Base-by-base conservation (phyloP, 2,888 invertebrate genomes). In the Synanthedon tipuliformis region DNA sequence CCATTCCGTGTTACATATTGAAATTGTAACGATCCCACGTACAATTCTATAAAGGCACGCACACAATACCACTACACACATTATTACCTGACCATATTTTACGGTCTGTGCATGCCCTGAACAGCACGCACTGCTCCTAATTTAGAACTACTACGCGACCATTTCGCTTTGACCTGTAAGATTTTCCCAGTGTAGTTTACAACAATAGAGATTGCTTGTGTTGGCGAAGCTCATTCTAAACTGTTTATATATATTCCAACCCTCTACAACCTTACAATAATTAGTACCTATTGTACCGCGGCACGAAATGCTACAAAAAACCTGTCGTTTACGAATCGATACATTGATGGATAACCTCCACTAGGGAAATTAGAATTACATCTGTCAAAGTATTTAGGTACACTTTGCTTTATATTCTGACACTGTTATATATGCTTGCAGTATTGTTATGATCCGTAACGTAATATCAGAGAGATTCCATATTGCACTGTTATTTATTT, bases 61-160 rank as follows among this genome's bases (percentile, higher is more conserved):
- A 62, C 61, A 57, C 59, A 57, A 55, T 56, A 60, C 64, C 55
- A 62, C 58, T 61, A 56, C 60, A 60, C 58, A 64, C 64, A 66
- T 69, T 65, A 67, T 67, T 64, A 59, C 64, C 64, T 64, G 61
- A 58, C 62, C 62, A 64, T 67, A 69, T 65, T 64, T 67, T 59
- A 61, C 58, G 58, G 60, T 61, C 61, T 60, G 62, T 57, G 61
- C 63, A 58, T 57, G 56, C 61, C 65, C 65, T 60, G 57, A 65
- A 54, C 61, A 62, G 57, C 68, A 68, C 63, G 66, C 68, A 61
- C 61, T 48, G 59, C 55, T 58, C 57, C 63, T 54, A 56, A 57
- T 63, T 66, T 63, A 68, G 60, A 61, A 63, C 62, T 60, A 58
- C 57, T 53, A 54, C 56, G 55, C 57, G 57, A 62, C 74, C 66